Evolutionary conservation across 1,140 invertebrate genomes (phyloP), one percentile per base, ranked within the genome.

Genomic region (Tachypleus tridentatus): DNA sequence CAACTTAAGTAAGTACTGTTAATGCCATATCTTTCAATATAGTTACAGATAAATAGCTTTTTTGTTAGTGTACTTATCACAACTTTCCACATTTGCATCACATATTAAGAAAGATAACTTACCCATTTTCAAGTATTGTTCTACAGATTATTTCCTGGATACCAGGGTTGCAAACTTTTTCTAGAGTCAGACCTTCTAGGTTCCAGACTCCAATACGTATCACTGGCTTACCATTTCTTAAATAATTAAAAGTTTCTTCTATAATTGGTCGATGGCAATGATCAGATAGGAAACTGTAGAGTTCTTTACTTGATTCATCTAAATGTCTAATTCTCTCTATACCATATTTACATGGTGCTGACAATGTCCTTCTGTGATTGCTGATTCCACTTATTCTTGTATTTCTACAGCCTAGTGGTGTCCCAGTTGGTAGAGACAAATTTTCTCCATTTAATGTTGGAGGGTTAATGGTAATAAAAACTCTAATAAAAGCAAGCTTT

Each of bases 121-220:
- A 89, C 86, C 84, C 84, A 79, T 89, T 87, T 81, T 90, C 88
- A 68, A 91, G 78, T 73, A 90, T 83, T 67, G 87, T 90, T 75
- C 87, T 79, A 76, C 86, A 88, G 49, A 90, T 76, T 5, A 89
- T 87, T 76, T 91, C 88, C 72, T 82, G 81, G 4, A 90, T 86
- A 47, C 88, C 88, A 50, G 85, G 84, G 77, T 91, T 91, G 29
- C 77, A 78, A 9, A 85, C 82, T 77, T 91, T 91, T 51, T 89
- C 86, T 62, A 76, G 70, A 60, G 80, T 82, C 62, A 89, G 83
- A 67, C 82, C 77, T 66, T 87, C 81, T 48, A 91, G 76, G 77
- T 90, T 89, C 88, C 88, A 91, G 0, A 86, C 81, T 4, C 83
- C 86, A 8, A 90, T 70, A 66, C 88, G 80, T 60, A 87, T 79